Conservation (phyloP, 2,113 vertebrate genomes). For the Petromus typicus region DNA sequence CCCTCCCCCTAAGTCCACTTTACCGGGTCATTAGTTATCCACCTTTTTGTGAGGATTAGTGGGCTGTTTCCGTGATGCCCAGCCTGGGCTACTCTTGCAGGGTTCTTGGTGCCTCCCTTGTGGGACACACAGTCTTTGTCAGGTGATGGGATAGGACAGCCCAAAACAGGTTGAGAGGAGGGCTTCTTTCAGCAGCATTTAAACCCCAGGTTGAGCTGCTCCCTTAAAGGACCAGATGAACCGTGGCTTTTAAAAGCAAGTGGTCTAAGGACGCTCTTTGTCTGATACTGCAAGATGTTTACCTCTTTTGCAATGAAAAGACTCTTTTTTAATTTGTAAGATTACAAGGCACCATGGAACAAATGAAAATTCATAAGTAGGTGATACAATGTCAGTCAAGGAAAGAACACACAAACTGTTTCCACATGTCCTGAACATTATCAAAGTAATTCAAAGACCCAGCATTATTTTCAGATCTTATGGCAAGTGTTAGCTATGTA, state of each 20-base stretch:
- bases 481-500: background rate
- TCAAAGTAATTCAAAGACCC: background rate
- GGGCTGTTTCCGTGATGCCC: background rate
- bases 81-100: background rate
- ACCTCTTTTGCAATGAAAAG: background rate
- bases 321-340: background rate
- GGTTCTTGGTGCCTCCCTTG: background rate
- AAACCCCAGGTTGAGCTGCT: background rate
- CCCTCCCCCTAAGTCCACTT: background rate
- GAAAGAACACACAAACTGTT: background rate
- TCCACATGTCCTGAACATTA: constrained; percentile 24
- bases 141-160: background rate
- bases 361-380: constrained; percentile 36
- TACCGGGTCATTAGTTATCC: background rate
- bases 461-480: constrained; percentile 4
- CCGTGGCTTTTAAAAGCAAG: background rate
- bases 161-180: background rate
- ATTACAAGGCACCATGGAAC: background rate
- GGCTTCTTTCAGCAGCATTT: background rate
- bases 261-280: background rate
- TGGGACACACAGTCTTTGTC: background rate
- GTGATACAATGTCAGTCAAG: background rate
- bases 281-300: background rate
- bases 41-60: background rate
- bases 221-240: background rate